Conservation (phyloP, 1,140 invertebrate species). For the Linepithema humile region DNA sequence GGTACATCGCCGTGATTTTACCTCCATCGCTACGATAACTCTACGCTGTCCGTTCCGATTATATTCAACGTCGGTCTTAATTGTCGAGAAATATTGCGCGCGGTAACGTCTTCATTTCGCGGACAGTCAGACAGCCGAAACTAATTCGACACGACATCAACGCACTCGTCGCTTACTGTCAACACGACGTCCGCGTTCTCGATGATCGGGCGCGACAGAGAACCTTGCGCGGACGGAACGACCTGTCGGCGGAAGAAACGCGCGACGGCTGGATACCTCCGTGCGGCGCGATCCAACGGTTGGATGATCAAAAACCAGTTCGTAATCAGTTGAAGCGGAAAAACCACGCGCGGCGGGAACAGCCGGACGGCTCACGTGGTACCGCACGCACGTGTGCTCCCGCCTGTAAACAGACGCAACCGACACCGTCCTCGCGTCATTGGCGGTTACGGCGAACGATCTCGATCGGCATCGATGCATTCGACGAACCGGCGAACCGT, state of each 20-base stretch:
- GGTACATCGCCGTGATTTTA: background rate
- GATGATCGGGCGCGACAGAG: no score
- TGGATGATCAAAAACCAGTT: constrained; percentile 82
- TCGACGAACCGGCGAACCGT: constrained; percentile 12
- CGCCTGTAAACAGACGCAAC: constrained; percentile 45
- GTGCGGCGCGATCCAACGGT: constrained; percentile 70
- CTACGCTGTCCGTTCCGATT: background rate
- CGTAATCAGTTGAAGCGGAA: constrained; percentile 80
- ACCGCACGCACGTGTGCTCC: constrained; percentile 55
- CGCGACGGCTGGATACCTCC: constrained; percentile 61
- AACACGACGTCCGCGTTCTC: background rate
- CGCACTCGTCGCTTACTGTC: background rate
- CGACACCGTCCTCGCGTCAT: constrained; percentile 21
- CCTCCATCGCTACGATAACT: background rate
- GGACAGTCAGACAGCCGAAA: background rate
- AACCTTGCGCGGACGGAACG: constrained; percentile 62
- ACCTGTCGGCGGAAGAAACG: constrained; percentile 69
- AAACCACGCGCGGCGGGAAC: constrained; percentile 70
- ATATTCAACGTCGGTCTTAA: background rate
- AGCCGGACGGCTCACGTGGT: constrained; percentile 55
- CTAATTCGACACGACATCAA: background rate
- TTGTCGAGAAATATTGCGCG: background rate
- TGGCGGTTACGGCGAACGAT: background rate
- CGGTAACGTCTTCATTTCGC: background rate
- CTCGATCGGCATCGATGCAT: constrained; percentile 40